These are phyloP conservation scores for Saccopteryx bilineata DNA, from an alignment of 2,113 vertebrate genomes.

Conservation along the genomic window DNA sequence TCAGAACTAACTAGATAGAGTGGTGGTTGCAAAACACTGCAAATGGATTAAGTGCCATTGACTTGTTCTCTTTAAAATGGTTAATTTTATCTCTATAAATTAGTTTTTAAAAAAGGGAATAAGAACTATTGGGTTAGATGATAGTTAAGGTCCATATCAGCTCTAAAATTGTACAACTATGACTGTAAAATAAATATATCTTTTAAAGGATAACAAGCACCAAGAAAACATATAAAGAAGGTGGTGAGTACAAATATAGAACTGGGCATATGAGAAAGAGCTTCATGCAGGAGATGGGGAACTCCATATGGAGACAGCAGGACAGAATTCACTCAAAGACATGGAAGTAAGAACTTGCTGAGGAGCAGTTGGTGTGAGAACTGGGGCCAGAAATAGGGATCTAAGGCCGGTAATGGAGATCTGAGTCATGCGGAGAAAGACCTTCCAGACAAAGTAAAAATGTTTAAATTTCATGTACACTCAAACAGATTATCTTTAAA, in stretches of 20 bases:
- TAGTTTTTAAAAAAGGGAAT: background rate
- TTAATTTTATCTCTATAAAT: background rate
- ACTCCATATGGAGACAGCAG: background rate
- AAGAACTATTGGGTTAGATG: background rate
- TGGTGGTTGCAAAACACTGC: background rate
- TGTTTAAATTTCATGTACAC: background rate
- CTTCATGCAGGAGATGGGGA: background rate
- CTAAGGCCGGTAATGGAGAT: background rate
- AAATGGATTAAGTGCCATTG: background rate
- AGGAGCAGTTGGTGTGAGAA: background rate
- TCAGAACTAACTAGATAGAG: background rate
- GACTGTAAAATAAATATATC: background rate
- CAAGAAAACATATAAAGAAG: background rate
- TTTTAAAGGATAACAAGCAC: background rate
- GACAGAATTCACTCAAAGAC: background rate
- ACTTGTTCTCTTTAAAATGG: too few species aligned
- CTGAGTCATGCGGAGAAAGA: background rate
- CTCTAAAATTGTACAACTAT: background rate
- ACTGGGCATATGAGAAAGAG: background rate
- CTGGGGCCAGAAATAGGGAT: background rate
- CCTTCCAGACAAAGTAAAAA: background rate
- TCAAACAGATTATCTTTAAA: background rate
- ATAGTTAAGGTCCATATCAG: background rate
- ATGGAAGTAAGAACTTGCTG: background rate
- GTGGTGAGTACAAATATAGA: background rate